Evolutionary conservation across 2,888 invertebrate species (phyloP).

Genomic region (Protonemura montana): DNA sequence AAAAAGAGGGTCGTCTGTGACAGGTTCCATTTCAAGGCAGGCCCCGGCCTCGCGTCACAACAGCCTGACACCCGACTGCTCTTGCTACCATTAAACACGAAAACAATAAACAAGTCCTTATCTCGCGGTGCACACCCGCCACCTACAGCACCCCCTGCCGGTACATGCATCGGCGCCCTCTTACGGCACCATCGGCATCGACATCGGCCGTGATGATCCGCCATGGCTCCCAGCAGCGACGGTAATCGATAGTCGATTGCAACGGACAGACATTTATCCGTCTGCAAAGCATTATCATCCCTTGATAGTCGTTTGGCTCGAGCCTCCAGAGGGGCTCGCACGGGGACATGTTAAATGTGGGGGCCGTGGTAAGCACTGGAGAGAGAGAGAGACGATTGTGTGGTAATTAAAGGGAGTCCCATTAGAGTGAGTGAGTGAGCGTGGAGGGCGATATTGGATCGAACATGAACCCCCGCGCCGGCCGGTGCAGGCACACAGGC

Average conservation of each 20-base stretch:
- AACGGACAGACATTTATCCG: neutral
- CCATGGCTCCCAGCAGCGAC: neutral
- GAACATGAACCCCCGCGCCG: too few species aligned
- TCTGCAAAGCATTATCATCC: neutral
- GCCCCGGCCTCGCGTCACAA: neutral
- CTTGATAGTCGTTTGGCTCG: neutral
- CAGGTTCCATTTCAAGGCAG: neutral
- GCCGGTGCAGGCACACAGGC: neutral
- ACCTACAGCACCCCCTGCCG: neutral
- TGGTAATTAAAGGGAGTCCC: neutral
- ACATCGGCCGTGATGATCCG: neutral
- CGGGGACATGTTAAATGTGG: neutral
- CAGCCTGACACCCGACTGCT: neutral
- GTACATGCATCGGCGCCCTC: neutral
- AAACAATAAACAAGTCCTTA: neutral
- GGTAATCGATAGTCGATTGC: neutral
- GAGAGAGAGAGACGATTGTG: neutral
- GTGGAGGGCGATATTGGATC: neutral
- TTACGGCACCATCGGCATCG: neutral
- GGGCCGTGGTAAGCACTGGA: neutral
- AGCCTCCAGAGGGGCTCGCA: neutral
- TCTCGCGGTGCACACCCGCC: neutral
- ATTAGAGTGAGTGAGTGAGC: neutral
- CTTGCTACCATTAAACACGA: neutral
- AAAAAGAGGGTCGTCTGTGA: neutral